Evolutionary conservation across 2,113 vertebrate species (phyloP).

Genomic region (Poecilia latipinna): DNA sequence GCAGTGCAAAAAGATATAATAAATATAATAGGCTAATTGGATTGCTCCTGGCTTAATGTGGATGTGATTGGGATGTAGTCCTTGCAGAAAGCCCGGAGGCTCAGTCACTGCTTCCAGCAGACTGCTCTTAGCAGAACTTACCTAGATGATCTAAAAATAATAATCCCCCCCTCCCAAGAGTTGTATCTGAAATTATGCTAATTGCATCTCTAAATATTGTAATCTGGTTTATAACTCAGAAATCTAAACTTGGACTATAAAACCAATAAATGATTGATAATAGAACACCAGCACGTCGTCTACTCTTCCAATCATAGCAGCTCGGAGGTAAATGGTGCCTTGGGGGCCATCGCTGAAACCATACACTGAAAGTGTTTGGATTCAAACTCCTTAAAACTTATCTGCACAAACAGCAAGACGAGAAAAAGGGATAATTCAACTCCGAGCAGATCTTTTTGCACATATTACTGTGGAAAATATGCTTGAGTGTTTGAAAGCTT

Average conservation of each 20-base stretch:
- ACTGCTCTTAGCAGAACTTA: neutral
- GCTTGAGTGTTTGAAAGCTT: neutral
- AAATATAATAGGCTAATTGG: neutral
- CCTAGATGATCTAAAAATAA: neutral
- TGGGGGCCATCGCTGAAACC: neutral
- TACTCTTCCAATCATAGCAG: neutral
- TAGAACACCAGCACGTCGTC: neutral
- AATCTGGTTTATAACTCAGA: neutral
- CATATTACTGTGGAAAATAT: neutral
- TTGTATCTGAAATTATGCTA: neutral
- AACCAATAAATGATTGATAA: neutral
- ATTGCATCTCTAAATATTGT: neutral
- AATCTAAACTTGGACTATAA: neutral
- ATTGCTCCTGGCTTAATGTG: neutral
- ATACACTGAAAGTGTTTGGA: neutral
- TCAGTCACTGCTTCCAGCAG: neutral
- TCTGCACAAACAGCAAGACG: constrained; percentile 12
- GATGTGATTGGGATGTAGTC: neutral
- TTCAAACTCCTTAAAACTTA: neutral
- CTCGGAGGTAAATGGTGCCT: neutral
- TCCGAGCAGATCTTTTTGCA: neutral
- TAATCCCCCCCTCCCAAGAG: neutral
- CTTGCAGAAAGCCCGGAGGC: neutral
- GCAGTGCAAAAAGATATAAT: neutral
- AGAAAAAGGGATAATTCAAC: neutral